Percentiles rank a stretch among this genome's conserved stretches.
Conservation (phyloP, 2,797 vertebrate genomes). For the Rhinophrynus dorsalis region DNA sequence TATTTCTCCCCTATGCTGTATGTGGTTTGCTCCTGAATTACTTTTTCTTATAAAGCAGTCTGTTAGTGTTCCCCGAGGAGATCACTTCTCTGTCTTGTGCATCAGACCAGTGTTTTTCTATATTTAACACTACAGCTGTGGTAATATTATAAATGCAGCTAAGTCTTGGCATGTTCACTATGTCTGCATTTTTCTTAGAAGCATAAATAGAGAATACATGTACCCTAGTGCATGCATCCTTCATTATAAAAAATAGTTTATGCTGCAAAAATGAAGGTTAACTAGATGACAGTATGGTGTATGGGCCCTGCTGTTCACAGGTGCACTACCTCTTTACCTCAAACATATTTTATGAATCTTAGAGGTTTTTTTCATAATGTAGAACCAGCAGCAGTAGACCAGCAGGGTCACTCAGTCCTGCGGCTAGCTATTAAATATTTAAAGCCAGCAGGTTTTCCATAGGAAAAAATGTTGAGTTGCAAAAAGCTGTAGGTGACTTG, state of each 20-base stretch:
- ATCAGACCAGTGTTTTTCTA: no score
- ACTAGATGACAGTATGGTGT: conserved; percentile 32
- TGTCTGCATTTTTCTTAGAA: conserved; percentile 12
- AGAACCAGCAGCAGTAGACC: not conserved
- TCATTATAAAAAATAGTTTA: conserved; percentile 28
- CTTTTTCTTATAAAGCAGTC: no score
- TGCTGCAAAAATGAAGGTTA: conserved; percentile 17
- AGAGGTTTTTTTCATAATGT: conserved; percentile 2
- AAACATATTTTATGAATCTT: conserved; percentile 24
- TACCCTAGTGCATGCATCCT: conserved; percentile 19
- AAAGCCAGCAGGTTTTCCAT: not conserved
- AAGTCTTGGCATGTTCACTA: not conserved
- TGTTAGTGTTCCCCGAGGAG: no score
- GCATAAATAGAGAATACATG: conserved; percentile 7
- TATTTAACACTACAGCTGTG: no score
- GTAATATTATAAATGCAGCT: not conserved
- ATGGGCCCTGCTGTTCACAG: conserved; percentile 32
- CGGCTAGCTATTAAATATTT: conserved; percentile 16
- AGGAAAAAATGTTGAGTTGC: no score
- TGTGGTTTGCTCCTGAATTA: no score
- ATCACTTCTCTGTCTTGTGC: no score
- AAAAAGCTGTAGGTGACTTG: no score
- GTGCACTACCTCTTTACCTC: conserved; percentile 25
- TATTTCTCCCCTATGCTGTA: no score
- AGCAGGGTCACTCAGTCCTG: not conserved